phyloP scores from a whole-genome alignment of 2,888 invertebrate species.

The Eupithecia insigniata region DNA sequence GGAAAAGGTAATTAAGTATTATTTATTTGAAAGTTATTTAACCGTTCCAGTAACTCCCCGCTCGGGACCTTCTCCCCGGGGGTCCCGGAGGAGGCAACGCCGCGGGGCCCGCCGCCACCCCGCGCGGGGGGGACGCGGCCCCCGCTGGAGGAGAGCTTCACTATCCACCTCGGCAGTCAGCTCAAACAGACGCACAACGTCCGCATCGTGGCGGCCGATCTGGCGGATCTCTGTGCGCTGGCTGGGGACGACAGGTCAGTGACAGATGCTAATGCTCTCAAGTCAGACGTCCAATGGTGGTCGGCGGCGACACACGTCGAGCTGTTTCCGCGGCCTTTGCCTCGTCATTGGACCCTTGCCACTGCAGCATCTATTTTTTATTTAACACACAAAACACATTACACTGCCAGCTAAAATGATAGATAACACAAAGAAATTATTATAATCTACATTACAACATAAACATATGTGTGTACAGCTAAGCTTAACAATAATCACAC shows the following conservation, averaged over 20 bases:
- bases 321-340: too few species aligned
- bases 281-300: too few species aligned
- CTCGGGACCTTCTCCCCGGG: slow-evolving; percentile 49
- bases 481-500: too few species aligned
- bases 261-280: too few species aligned
- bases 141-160: slow-evolving; percentile 91
- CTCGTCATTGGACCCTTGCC: not conserved
- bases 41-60: slow-evolving; percentile 68
- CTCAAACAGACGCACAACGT: slow-evolving; percentile 99
- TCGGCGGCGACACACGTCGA: too few species aligned
- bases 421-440: too few species aligned
- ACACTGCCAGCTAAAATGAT: too few species aligned
- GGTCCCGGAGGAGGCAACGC: slow-evolving; percentile 27
- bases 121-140: slow-evolving; percentile 26
- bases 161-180: slow-evolving; percentile 98
- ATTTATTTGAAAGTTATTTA: not conserved
- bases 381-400: too few species aligned
- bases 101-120: not conserved
- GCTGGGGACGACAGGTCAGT: slow-evolving; percentile 37
- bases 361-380: not conserved
- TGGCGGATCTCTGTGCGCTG: slow-evolving; percentile 80
- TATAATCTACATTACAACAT: too few species aligned
- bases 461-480: too few species aligned
- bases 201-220: slow-evolving; percentile 93
- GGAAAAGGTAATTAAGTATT: too few species aligned